Conservation (phyloP, 2,113 vertebrate species). For the Glaucidium brasilianum region DNA sequence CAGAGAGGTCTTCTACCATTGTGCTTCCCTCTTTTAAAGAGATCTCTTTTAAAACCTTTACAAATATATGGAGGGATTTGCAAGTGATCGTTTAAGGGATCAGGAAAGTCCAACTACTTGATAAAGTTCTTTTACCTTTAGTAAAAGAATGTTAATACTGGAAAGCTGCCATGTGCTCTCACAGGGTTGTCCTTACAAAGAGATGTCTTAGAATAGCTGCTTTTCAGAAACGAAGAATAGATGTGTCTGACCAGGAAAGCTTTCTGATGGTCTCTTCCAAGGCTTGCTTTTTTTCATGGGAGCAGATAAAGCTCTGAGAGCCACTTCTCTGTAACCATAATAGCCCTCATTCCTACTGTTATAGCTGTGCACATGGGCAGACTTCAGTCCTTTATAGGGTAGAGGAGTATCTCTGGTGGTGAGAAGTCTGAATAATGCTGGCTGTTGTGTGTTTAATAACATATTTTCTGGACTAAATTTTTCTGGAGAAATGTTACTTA, state of each 20-base stretch:
- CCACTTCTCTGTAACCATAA: not conserved
- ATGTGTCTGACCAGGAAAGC: not conserved
- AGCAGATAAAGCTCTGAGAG: not conserved
- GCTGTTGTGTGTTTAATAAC: not conserved
- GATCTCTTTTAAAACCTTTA: not conserved
- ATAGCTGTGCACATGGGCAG: not conserved
- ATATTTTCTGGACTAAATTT: not conserved
- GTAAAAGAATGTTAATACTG: not conserved
- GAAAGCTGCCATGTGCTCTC: not conserved
- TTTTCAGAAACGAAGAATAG: not conserved
- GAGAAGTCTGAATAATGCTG: not conserved
- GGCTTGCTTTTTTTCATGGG: not conserved
- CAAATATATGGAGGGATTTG: not conserved
- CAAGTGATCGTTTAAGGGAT: not conserved
- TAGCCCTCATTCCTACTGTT: not conserved
- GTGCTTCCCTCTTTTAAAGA: not conserved
- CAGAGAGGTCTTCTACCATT: not conserved
- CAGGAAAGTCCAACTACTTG: not conserved
- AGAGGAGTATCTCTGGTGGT: not conserved
- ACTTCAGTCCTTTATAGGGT: not conserved
- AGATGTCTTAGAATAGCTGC: not conserved
- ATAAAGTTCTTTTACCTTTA: not conserved
- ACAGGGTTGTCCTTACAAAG: not conserved
- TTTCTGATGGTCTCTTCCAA: not conserved
- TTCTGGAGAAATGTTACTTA: not conserved